Percentiles rank a stretch among this genome's conserved stretches.
phyloP scores from a whole-genome alignment of 2,888 invertebrate genomes.

The Orthosia gothica region DNA sequence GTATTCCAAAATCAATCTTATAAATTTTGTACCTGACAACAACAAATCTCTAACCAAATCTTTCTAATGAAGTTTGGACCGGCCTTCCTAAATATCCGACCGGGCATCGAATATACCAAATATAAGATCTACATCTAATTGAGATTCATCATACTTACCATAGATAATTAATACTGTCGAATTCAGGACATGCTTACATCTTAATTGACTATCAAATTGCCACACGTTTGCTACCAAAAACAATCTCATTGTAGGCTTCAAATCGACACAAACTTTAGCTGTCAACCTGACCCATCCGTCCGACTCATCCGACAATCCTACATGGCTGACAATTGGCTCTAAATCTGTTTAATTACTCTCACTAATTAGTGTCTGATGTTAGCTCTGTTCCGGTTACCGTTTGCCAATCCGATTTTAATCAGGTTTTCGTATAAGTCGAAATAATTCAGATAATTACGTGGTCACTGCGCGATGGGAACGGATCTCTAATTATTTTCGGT shows the following conservation, averaged over 20 bases:
- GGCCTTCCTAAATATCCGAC: no score
- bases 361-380: slow-evolving; percentile 55
- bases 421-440: slow-evolving; percentile 52
- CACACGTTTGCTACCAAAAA: not conserved
- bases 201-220: not conserved
- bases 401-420: slow-evolving; percentile 60
- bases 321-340: slow-evolving; percentile 37
- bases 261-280: slow-evolving; percentile 5
- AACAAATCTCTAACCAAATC: not conserved
- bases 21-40: not conserved
- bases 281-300: not conserved
- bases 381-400: slow-evolving; percentile 25
- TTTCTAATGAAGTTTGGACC: no score
- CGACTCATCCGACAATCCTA: slow-evolving; percentile 10
- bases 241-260: not conserved
- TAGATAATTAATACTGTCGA: no score
- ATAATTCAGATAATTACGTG: slow-evolving; percentile 48
- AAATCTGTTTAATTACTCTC: slow-evolving; percentile 55
- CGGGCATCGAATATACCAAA: slow-evolving; percentile 2
- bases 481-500: slow-evolving; percentile 45
- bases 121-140: no score
- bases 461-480: slow-evolving; percentile 1
- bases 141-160: no score
- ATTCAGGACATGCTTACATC: no score
- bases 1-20: not conserved